Conservation (phyloP, 2,888 invertebrate genomes). For the Pyrocoelia pectoralis region DNA sequence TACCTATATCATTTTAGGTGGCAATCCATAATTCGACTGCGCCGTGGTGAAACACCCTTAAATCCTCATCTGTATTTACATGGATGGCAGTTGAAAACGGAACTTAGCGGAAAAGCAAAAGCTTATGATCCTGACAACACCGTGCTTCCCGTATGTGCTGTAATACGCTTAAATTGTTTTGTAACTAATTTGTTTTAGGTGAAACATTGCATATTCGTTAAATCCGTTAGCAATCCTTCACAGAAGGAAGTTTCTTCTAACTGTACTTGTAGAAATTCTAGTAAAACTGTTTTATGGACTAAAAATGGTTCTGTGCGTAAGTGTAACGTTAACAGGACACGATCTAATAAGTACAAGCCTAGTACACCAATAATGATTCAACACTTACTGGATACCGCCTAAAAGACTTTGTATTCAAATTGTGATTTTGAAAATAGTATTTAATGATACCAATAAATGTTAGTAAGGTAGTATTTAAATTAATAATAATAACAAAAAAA, state of each 20-base stretch:
- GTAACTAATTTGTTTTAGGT: conserved; percentile 34
- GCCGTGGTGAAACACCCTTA: conserved; percentile 57
- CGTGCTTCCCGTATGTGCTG: conserved; percentile 20
- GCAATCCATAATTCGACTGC: conserved; percentile 62
- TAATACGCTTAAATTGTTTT: conserved; percentile 12
- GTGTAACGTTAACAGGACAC: conserved; percentile 45
- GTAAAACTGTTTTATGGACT: conserved; percentile 37
- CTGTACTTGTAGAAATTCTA: conserved; percentile 29
- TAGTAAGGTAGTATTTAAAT: conserved; percentile 24
- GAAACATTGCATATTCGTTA: conserved; percentile 38
- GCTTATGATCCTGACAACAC: conserved; percentile 50
- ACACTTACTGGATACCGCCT: conserved; percentile 52
- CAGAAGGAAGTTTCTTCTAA: conserved; percentile 21
- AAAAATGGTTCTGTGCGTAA: conserved; percentile 36
- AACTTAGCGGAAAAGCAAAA: conserved; percentile 57
- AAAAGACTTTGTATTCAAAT: conserved; percentile 31
- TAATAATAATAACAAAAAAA: conserved; percentile 14
- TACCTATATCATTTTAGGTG: conserved; percentile 63
- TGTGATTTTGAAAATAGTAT: conserved; percentile 27
- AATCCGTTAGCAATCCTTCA: conserved; percentile 10
- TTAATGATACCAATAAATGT: conserved; percentile 23
- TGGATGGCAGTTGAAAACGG: conserved; percentile 64
- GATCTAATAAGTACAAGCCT: conserved; percentile 39
- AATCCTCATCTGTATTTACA: conserved; percentile 63
- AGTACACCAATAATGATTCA: conserved; percentile 53